Evolutionary conservation across 1,140 invertebrate genomes (phyloP).

Genomic region (Palaemon carinicauda): DNA sequence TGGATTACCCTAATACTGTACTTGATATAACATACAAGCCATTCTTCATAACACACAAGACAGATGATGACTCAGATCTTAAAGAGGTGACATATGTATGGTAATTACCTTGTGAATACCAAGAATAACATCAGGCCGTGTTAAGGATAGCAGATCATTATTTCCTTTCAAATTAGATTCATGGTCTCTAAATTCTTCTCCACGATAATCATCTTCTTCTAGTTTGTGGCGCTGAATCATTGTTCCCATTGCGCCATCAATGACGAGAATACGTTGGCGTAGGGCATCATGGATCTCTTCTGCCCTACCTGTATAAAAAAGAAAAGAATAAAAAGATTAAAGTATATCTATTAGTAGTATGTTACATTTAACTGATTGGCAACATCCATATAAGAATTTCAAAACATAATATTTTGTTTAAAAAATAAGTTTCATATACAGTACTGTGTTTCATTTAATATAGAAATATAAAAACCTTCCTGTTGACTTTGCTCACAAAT

Average conservation of each 20-base stretch:
- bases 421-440: no score
- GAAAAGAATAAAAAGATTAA: not conserved
- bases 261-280: conserved; percentile 69
- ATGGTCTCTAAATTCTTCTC: conserved; percentile 67
- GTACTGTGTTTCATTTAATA: no score
- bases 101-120: conserved; percentile 55
- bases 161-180: conserved; percentile 70
- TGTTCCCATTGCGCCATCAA: conserved; percentile 75
- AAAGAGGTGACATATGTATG: not conserved
- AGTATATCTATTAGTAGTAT: not conserved
- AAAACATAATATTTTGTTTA: no score
- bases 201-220: conserved; percentile 70
- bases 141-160: conserved; percentile 71
- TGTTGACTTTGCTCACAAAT: no score
- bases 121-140: conserved; percentile 61
- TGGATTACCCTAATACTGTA: no score
- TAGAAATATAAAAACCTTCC: no score
- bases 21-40: not conserved
- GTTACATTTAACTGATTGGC: no score
- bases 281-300: conserved; percentile 61
- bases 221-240: conserved; percentile 72
- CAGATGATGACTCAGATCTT: not conserved
- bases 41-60: not conserved
- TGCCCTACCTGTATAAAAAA: conserved; percentile 31
- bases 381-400: no score